Percentiles rank a stretch among this genome's conserved stretches.
phyloP scores from a whole-genome alignment of 2,888 invertebrate species.

The Sarcophaga rosellei region DNA sequence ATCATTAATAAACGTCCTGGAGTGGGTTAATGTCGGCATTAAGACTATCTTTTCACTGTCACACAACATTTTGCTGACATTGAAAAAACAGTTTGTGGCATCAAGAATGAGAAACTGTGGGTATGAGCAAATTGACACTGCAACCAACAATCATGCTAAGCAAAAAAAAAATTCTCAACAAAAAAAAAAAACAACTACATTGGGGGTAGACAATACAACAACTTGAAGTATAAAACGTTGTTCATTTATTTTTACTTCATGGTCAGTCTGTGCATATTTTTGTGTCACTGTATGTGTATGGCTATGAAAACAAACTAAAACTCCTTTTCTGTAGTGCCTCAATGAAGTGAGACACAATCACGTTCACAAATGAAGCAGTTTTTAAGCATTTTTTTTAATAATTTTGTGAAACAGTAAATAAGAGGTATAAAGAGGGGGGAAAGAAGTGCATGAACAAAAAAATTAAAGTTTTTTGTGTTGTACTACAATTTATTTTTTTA shows the following conservation, averaged over 20 bases:
- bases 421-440: background rate
- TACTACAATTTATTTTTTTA: slow-evolving; percentile 1
- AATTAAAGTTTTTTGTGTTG: background rate
- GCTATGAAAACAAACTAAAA: slow-evolving; percentile 51
- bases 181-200: background rate
- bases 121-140: slow-evolving; percentile 31
- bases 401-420: background rate
- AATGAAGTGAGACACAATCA: background rate
- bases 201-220: background rate
- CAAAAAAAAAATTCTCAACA: background rate
- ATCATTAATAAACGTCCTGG: slow-evolving; percentile 16
- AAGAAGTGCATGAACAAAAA: background rate
- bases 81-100: slow-evolving; percentile 45
- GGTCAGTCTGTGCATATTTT: slow-evolving; percentile 59
- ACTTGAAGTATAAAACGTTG: slow-evolving; percentile 17
- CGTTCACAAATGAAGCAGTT: background rate
- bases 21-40: slow-evolving; percentile 64
- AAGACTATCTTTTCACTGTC: slow-evolving; percentile 55
- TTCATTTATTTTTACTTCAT: slow-evolving; percentile 67
- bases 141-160: slow-evolving; percentile 34
- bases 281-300: slow-evolving; percentile 35
- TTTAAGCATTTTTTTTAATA: background rate
- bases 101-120: slow-evolving; percentile 24
- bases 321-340: background rate
- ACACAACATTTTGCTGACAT: slow-evolving; percentile 64